Conservation (phyloP, 2,888 invertebrate genomes). For the Eupsilia transversa region DNA sequence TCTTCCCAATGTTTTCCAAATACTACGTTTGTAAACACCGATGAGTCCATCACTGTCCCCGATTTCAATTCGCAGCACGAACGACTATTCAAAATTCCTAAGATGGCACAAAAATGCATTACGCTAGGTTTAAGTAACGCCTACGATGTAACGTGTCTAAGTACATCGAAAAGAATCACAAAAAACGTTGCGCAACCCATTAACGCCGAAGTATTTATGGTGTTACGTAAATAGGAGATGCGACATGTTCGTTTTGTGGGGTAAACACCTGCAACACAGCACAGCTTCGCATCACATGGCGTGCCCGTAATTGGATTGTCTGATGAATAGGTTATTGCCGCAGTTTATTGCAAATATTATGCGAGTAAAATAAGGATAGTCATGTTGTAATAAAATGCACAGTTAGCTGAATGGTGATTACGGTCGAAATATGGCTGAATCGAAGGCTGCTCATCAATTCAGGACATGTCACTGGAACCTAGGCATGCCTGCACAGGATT, state of each 20-base stretch:
- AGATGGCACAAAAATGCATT: conserved; percentile 12
- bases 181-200: conserved; percentile 56
- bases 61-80: conserved; percentile 15
- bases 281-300: conserved; percentile 21
- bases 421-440: conserved; percentile 56
- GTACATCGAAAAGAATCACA: conserved; percentile 41
- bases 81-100: conserved; percentile 1
- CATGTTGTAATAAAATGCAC: conserved; percentile 39
- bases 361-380: background rate
- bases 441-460: conserved; percentile 80
- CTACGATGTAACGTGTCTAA: conserved; percentile 31
- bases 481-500: conserved; percentile 83
- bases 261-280: conserved; percentile 39
- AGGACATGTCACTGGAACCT: conserved; percentile 85
- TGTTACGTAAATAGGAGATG: conserved; percentile 54
- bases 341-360: conserved; percentile 28
- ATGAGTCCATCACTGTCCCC: conserved; percentile 19
- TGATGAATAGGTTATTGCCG: conserved; percentile 35
- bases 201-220: conserved; percentile 36
- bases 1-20: conserved; percentile 45
- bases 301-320: conserved; percentile 24
- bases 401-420: conserved; percentile 45
- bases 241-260: conserved; percentile 41
- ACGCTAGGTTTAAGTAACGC: conserved; percentile 24
- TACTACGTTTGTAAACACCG: conserved; percentile 52